Evolutionary conservation across 2,113 vertebrate species (phyloP), one percentile per base, ranked within the genome.

Genomic region (Cariama cristata): DNA sequence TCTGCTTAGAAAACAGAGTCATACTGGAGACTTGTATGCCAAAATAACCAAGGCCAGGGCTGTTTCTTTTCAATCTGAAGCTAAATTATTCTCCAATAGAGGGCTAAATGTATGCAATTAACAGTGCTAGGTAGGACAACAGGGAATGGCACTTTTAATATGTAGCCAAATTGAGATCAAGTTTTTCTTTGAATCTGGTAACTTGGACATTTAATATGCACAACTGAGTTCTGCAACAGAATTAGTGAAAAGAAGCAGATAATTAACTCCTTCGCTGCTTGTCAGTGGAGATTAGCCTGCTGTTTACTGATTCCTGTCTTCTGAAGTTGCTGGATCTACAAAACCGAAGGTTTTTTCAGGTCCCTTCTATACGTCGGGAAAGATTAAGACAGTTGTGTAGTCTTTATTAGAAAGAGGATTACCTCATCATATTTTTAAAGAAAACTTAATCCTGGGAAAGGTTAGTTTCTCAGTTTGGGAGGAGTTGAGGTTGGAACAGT

Each of bases 1-100:
- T 99, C 99, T 99, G 98, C 99, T 98, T 99, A 99, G 99, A 99
- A 99, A 99, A 99, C 99, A 99, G 98, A 99, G 98, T 99, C 98
- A 98, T 99, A 99, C 98, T 99, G 98, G 98, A 98, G 98, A 98
- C 97, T 98, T 98, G 97, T 98, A 99, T 99, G 98, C 99, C 98
- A 98, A 98, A 98, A 98, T 97, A 98, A 98, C 98, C 97, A 98
- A 98, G 97, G 96, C 98, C 98, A 97, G 97, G 79, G 98, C 98
- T 98, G 97, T 98, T 99, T 98, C 98, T 98, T 99, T 99, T 99
- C 98, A 98, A 98, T 99, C 97, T 98, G 98, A 99, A 98, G 97
- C 98, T 98, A 98, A 99, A 99, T 99, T 99, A 99, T 98, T 98
- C 97, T 98, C 98, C 98, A 98, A 98, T 97, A 88, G 97, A 97